These are phyloP conservation scores for Drosophila anomalata DNA, from an alignment of 2,888 invertebrate species.

Conservation along the genomic window DNA sequence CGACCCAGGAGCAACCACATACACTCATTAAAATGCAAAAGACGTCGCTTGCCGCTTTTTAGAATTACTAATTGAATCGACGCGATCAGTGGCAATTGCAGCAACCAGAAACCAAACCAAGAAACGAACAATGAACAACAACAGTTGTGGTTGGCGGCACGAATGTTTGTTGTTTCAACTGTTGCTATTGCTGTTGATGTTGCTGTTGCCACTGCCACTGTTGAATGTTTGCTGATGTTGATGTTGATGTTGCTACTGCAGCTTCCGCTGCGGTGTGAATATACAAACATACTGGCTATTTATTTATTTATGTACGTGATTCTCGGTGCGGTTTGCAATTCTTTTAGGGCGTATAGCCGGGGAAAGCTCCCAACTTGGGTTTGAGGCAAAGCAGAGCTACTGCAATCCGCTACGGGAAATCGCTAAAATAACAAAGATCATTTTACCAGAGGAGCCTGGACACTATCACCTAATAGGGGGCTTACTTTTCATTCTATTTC, in stretches of 20 bases:
- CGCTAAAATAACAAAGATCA: slow-evolving; percentile 13
- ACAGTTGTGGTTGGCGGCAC: slow-evolving; percentile 41
- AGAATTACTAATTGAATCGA: slow-evolving; percentile 84
- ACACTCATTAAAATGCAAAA: slow-evolving; percentile 82
- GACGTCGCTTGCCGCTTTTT: slow-evolving; percentile 81
- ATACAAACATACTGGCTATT: slow-evolving; percentile 33
- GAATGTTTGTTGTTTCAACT: slow-evolving; percentile 49
- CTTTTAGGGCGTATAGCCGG: slow-evolving; percentile 20
- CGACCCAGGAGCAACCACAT: slow-evolving; percentile 3
- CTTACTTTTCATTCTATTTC: too few species aligned
- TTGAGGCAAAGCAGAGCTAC: slow-evolving; percentile 20
- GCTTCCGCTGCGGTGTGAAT: slow-evolving; percentile 49
- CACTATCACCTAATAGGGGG: too few species aligned
- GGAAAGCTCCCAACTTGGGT: slow-evolving; percentile 1
- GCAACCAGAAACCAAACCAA: slow-evolving; percentile 28
- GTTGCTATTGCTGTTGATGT: slow-evolving; percentile 6
- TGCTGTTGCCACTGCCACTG: slow-evolving; percentile 5
- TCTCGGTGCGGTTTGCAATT: slow-evolving; percentile 30
- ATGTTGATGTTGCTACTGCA: slow-evolving; percentile 36
- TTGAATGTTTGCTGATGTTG: slow-evolving; percentile 12
- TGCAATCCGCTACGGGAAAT: slow-evolving; percentile 36
- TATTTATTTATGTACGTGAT: slow-evolving; percentile 42
- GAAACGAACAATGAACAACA: slow-evolving; percentile 32
- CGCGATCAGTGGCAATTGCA: slow-evolving; percentile 81
- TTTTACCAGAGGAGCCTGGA: not conserved